phyloP scores from a whole-genome alignment of 1,140 invertebrate species.

The Neuroterus valhalla region DNA sequence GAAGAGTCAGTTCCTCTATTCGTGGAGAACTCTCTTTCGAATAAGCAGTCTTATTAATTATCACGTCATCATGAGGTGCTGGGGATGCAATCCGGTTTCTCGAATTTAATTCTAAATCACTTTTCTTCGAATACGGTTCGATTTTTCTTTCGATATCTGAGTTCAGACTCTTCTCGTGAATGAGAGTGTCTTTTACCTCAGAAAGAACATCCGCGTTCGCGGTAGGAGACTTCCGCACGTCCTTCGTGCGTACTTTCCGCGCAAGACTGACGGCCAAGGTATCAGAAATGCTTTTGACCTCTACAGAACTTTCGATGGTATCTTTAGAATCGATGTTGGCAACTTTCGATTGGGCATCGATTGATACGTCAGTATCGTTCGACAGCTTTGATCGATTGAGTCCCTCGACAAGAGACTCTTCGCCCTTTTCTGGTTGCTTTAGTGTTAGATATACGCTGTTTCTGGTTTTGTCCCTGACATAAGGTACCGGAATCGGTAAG shows the following conservation, averaged over 20 bases:
- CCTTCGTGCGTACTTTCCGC: conserved; percentile 34
- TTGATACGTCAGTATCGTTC: conserved; percentile 42
- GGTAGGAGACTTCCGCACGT: conserved; percentile 37
- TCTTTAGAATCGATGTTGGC: conserved; percentile 59
- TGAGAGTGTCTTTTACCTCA: background rate
- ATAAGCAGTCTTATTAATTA: too few species aligned
- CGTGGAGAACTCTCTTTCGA: too few species aligned
- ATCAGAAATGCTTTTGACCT: conserved; percentile 56
- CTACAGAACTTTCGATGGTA: conserved; percentile 57
- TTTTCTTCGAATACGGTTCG: background rate
- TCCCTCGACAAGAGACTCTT: conserved; percentile 34
- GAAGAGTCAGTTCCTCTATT: too few species aligned
- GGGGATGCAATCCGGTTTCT: too few species aligned
- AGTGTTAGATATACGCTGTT: conserved; percentile 70
- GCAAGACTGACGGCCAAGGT: conserved; percentile 54
- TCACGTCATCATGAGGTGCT: too few species aligned
- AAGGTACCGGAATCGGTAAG: conserved; percentile 62
- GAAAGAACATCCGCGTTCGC: background rate
- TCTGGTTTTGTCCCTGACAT: conserved; percentile 65
- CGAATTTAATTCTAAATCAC: background rate
- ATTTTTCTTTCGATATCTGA: conserved; percentile 20
- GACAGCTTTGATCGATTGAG: conserved; percentile 44
- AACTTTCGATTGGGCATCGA: conserved; percentile 43
- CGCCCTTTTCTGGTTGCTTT: conserved; percentile 50
- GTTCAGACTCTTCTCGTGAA: background rate